Base-by-base conservation (phyloP, 2,797 vertebrate species). In the Takifugu rubripes region DNA sequence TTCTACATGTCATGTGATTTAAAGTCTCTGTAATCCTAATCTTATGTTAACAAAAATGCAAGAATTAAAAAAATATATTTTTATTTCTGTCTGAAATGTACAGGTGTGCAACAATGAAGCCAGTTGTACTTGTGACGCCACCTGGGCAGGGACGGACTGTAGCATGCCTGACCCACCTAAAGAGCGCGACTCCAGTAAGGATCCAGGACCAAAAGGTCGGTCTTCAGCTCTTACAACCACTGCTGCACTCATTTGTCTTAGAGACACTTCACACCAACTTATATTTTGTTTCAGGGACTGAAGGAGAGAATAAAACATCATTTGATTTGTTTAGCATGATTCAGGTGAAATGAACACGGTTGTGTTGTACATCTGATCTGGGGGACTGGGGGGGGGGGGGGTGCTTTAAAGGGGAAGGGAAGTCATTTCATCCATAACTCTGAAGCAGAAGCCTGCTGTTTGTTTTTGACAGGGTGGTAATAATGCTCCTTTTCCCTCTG, bases 21-120 rank as follows among this genome's bases (percentile, higher is more conserved):
- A 40, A 40, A 12, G 3, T 14, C 12, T 2, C 12, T 5, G 36
- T 40, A 40, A 3, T 14, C 36, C 4, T 12, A 40, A 40, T 40
- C 4, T 40, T 12, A 11, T 36, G 33, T 36, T 11, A 36, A 36
- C 33, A 36, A 36, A 40, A 40, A 40, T 14, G 36, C 14, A 3
- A 1, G 9, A 40, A 12, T 12, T 40, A 12, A 12, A 3, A 40
- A 40, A 40, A 40, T 40, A 21, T 21, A 21, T 40, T 11, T 2
- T 11, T 68, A 2, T 70, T 56, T 74, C 26, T 65, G 27, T 75
- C 42, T 72, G 53, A 47, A 74, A 50, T 56, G 45, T 61, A 61
- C 78, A 99, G 97, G 93, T 98, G 73, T 99, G 97, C 84, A 99
- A 95, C 89, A 98, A 98, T 56, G 96, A 99, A 90, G 97, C 93